Evolutionary conservation across 2,113 vertebrate genomes (phyloP), one percentile per base, ranked within the genome.

Genomic region (Kryptolebias marmoratus): DNA sequence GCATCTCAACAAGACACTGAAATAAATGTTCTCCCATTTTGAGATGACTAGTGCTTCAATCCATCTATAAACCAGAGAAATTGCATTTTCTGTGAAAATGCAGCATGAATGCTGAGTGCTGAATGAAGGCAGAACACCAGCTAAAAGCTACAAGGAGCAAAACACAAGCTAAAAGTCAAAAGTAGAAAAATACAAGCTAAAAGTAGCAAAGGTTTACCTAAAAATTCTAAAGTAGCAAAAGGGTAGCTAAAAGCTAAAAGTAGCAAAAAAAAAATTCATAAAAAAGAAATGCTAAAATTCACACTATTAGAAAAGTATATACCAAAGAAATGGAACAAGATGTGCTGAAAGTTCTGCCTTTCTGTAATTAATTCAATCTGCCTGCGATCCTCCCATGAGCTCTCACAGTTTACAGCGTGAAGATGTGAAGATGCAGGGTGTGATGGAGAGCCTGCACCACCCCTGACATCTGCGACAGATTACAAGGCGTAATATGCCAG

Each of bases 381-480:
- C 53, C 22, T 16, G 50, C 22, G n/a, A 49, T 53, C 31, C 16
- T 53, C 47, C 30, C n/a, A 16, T 36, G 58, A 54, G 58, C 36
- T 44, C 48, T 53, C 22, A 27, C 64, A 56, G 63, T 22, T 52
- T 62, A 1, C 49, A 3, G 58, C 36, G 71, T 73, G 52, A 49
- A 49, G 67, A 71, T 44, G 71, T 73, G 52, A 49, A 49, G 67
- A 71, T 18, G 28, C 16, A 49, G 15, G 62, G 55, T 57, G 68
- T 80, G 81, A 80, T 73, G 44, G 73, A 68, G 77, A 69, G 71
- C 60, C 77, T 60, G 77, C 73, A 18, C 31, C 77, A 71, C n/a
- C 77, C 61, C 79, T 73, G 84, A 81, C 87, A 90, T 87, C 82
- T 83, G 87, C 84, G 90, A 90, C 69, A 84, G 87, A 90, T 92